These are phyloP conservation scores for Adoxophyes honmai DNA, from an alignment of 1,140 invertebrate genomes.

Conservation along the genomic window DNA sequence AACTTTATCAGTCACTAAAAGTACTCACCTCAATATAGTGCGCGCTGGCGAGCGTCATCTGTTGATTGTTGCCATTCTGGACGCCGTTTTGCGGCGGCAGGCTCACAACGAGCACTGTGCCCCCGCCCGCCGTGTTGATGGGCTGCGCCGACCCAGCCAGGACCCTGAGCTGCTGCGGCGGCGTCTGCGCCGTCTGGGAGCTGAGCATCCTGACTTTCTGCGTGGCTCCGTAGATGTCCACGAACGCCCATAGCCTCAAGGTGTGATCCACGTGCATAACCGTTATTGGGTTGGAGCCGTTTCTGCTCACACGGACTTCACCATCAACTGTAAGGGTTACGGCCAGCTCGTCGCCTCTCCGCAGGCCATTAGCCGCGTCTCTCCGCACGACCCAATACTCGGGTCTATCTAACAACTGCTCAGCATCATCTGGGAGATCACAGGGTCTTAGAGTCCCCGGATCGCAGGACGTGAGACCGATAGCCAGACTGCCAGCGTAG, in stretches of 20 bases:
- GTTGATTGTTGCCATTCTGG: conserved; percentile 51
- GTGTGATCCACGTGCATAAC: conserved; percentile 97
- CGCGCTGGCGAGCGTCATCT: conserved; percentile 56
- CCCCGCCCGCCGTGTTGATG: conserved; percentile 80
- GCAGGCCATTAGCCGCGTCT: conserved; percentile 90
- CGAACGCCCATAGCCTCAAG: conserved; percentile 94
- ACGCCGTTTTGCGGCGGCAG: conserved; percentile 80
- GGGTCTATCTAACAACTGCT: conserved; percentile 93
- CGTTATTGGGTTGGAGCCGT: conserved; percentile 87
- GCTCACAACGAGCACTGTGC: conserved; percentile 87
- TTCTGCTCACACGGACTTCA: conserved; percentile 92
- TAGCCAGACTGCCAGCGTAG: conserved; percentile 92
- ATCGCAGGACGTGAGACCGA: conserved; percentile 96
- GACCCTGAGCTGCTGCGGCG: conserved; percentile 56
- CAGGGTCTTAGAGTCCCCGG: conserved; percentile 84
- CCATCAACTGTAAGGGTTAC: conserved; percentile 90
- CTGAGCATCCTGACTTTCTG: conserved; percentile 83
- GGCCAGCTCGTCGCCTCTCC: conserved; percentile 93
- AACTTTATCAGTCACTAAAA: too few species aligned
- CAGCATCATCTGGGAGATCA: conserved; percentile 95
- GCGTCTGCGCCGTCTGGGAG: conserved; percentile 49
- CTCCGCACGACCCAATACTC: conserved; percentile 98
- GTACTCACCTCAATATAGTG: conserved; percentile 67
- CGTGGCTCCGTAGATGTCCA: conserved; percentile 97
- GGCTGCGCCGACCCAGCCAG: conserved; percentile 72